phyloP scores from a whole-genome alignment of 2,888 invertebrate genomes.

The Dermolepida albohirtum region DNA sequence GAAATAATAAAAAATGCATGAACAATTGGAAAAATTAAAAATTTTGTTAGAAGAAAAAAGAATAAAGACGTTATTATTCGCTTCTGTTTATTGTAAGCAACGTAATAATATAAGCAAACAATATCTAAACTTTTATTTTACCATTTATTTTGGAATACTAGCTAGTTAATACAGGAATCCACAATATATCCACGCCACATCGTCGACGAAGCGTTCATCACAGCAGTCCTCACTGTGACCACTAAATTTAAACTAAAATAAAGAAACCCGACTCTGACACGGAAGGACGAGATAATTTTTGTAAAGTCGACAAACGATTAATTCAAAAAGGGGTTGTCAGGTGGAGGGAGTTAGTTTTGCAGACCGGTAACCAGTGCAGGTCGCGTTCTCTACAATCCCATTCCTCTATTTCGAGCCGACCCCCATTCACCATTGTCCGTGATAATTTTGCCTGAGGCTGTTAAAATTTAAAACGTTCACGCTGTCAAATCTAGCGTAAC shows the following conservation, averaged over 20 bases:
- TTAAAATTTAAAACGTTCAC: constrained; percentile 46
- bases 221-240: not conserved
- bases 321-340: constrained; percentile 44
- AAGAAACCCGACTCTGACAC: constrained; percentile 45
- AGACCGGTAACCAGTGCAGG: not conserved
- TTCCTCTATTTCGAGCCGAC: not conserved
- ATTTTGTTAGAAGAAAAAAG: too few relatives aligned
- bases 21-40: too few relatives aligned
- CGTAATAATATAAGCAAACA: too few relatives aligned
- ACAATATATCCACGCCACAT: too few relatives aligned
- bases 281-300: constrained; percentile 51
- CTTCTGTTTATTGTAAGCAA: too few relatives aligned
- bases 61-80: too few relatives aligned
- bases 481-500: constrained; percentile 53
- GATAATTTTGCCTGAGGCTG: constrained; percentile 35
- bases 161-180: too few relatives aligned
- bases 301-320: constrained; percentile 51
- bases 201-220: too few relatives aligned
- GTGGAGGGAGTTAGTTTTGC: not conserved
- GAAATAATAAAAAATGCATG: too few relatives aligned
- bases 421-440: constrained; percentile 25
- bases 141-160: too few relatives aligned
- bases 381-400: constrained; percentile 10
- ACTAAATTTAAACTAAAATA: constrained; percentile 32
- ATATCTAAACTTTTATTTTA: too few relatives aligned